Evolutionary conservation across 30 jellyfish, hydroid and myxozoan genomes (phyloP), one percentile per base, ranked within the genome.

Genomic region (Chironex yamaguchii): DNA sequence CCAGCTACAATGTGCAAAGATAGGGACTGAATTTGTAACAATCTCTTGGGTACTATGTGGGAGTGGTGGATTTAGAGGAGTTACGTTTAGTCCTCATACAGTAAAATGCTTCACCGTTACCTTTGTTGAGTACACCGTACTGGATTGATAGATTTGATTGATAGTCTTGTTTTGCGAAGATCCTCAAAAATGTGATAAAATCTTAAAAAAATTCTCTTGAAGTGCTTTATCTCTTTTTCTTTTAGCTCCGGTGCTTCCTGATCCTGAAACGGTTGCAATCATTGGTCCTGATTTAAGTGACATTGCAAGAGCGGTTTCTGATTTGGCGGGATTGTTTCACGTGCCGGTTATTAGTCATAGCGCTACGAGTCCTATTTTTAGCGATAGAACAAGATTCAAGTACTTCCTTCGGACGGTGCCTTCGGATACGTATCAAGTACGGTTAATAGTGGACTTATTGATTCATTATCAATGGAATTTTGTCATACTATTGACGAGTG

Each of bases 351-450:
- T 92, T 24, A 92, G 98, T 79, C 96, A 83, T 2, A 12, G 86
- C 2, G 98, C 98, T 11, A 87, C 98, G 27, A 92, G 97, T 54
- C 74, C 68, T 13, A 63, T 65, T 20, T 83, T 92, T 6, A 79
- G 88, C 26, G 92, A 92, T 82, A 32, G 92, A 22, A 82, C 28
- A 2, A 73, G 98, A 1, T 92, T 79, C 69, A 62, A 50, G 26
- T 89, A 92, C 63, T 92, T 92, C 71, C 68, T 92, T 51, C 92
- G 98, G 24, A 92, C 98, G 29, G 97, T 92, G 1, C 93, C 98
- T 3, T 66, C 98, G 12, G 98, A 92, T 79, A 48, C 34, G 17
- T 74, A 49, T 72, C 93, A 52, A 35, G 76, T 90, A 17, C 65
- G 79, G 50, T 76, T 85, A 6, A 72, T 92, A 0, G 77, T 79